Evolutionary conservation across 2,113 vertebrate species (phyloP).

Genomic region (Lamprotornis superbus): DNA sequence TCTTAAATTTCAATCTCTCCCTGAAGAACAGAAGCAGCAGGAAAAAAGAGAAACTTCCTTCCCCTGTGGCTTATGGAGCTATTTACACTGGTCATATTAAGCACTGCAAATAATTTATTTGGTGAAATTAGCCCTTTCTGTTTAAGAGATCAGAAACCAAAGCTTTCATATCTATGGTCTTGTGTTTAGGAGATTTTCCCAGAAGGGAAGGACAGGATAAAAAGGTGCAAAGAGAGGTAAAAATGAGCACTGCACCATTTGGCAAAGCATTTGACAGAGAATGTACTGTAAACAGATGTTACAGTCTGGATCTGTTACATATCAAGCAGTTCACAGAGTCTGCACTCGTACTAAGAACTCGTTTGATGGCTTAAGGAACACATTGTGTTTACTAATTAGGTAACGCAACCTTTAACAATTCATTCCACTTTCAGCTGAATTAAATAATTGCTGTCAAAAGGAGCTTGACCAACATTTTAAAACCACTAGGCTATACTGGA

Average conservation of each 20-base stretch:
- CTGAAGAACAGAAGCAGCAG: conserved; percentile 1
- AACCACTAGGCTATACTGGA: not conserved
- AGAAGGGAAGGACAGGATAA: not conserved
- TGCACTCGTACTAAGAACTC: not conserved
- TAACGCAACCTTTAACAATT: not conserved
- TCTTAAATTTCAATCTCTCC: not conserved
- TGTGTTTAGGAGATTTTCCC: not conserved
- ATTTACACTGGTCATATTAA: conserved; percentile 2
- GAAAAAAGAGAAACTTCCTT: not conserved
- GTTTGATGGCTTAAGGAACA: not conserved
- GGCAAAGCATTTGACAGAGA: not conserved
- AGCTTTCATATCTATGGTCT: not conserved
- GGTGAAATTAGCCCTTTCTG: conserved; percentile 5
- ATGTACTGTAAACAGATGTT: not conserved
- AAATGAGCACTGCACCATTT: not conserved
- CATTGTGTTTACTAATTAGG: not conserved
- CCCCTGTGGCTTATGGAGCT: not conserved
- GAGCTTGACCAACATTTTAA: not conserved
- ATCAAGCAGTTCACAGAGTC: not conserved
- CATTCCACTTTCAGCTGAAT: not conserved
- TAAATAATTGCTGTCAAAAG: not conserved
- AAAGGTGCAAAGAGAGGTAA: not conserved
- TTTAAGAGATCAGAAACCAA: not conserved
- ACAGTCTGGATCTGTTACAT: not conserved
- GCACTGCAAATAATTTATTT: not conserved